Conservation (phyloP, 2,113 vertebrate genomes). For the Egretta garzetta region DNA sequence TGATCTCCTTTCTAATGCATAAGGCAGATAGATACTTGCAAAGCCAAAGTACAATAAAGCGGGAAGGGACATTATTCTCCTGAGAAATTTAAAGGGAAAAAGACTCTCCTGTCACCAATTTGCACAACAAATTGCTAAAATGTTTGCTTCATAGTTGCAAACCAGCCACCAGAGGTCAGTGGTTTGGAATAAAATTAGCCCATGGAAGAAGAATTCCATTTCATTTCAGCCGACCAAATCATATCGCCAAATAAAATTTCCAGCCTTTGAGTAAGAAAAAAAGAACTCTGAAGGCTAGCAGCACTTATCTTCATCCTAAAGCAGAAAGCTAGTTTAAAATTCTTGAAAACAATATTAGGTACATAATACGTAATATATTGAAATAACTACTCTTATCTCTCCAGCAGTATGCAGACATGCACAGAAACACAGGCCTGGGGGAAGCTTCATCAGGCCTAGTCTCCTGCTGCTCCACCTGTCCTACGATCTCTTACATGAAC, state of each 20-base stretch:
- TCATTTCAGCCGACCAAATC: background rate
- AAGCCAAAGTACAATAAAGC: background rate
- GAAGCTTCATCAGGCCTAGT: background rate
- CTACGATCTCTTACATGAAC: background rate
- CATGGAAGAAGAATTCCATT: background rate
- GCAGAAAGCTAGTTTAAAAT: background rate
- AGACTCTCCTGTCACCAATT: background rate
- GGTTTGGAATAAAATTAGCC: background rate
- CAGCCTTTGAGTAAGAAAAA: background rate
- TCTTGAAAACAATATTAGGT: background rate
- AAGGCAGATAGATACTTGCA: background rate
- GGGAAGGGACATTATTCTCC: background rate
- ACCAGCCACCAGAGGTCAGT: conserved; percentile 45
- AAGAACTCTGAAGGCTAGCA: background rate
- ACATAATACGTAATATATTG: background rate
- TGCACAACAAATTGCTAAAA: background rate
- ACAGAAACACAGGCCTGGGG: background rate
- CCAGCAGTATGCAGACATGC: background rate
- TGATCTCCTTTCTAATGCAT: background rate
- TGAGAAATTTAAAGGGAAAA: background rate
- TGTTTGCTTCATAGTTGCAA: background rate
- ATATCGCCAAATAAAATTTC: background rate
- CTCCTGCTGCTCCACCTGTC: background rate
- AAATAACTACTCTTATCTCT: background rate
- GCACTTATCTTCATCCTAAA: background rate